Evolutionary conservation across 92 coral and sea anemone species (phyloP).

Genomic region (Epizoanthus ramosus): DNA sequence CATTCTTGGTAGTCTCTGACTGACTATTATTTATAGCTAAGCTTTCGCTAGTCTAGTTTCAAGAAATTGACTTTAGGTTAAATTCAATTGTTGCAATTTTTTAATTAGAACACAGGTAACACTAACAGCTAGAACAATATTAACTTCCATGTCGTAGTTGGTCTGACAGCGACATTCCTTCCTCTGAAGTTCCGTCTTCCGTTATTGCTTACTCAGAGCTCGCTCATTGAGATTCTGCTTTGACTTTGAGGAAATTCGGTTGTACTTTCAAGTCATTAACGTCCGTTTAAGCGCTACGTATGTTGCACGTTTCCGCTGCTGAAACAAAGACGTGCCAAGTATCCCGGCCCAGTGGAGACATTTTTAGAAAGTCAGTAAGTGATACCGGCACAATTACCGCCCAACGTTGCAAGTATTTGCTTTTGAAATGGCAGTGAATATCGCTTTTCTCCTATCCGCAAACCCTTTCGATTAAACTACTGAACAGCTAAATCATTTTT

Average conservation of each 20-base stretch:
- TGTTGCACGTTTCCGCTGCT: conserved; percentile 14
- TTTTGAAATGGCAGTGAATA: no score
- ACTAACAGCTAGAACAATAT: not conserved
- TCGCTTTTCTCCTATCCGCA: no score
- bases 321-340: conserved; percentile 1
- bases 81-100: conserved; percentile 15
- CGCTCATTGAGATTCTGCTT: not conserved
- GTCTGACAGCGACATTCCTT: not conserved
- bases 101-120: not conserved
- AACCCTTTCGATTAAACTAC: no score
- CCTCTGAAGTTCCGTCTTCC: conserved; percentile 10
- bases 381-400: no score
- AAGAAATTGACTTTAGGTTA: not conserved
- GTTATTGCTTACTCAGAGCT: not conserved
- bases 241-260: not conserved
- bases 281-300: conserved; percentile 31
- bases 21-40: not conserved
- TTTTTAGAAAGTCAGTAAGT: not conserved
- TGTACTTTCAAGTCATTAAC: not conserved
- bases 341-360: not conserved
- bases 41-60: not conserved
- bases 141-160: not conserved
- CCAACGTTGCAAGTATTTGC: no score
- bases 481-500: no score
- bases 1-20: not conserved